Conservation (phyloP, 2,888 invertebrate species). For the Stenolophus ochropezus region DNA sequence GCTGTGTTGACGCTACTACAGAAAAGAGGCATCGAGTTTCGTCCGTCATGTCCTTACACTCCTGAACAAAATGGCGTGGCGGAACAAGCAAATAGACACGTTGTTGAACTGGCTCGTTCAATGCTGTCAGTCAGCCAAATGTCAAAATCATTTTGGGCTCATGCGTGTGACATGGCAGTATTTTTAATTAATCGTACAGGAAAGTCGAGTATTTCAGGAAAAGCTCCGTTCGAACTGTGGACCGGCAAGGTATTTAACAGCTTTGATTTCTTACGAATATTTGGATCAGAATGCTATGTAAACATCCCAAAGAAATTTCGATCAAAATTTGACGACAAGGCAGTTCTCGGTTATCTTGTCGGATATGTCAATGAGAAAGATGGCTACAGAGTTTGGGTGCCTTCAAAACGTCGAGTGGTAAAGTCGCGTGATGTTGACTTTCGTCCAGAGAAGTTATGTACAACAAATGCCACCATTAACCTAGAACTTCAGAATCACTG, state of each 20-base stretch:
- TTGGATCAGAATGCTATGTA: constrained; percentile 53
- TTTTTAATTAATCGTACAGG: constrained; percentile 62
- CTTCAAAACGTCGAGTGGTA: constrained; percentile 53
- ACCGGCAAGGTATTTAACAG: constrained; percentile 58
- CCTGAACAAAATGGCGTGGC: constrained; percentile 62
- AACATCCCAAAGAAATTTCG: constrained; percentile 61
- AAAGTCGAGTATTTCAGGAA: constrained; percentile 61
- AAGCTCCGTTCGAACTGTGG: constrained; percentile 61
- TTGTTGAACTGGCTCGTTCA: constrained; percentile 49
- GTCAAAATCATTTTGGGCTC: constrained; percentile 57
- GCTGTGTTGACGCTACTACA: background rate
- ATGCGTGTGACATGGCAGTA: constrained; percentile 40
- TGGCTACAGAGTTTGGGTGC: constrained; percentile 59
- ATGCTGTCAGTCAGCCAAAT: constrained; percentile 59
- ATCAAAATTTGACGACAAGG: constrained; percentile 67
- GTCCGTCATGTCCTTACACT: constrained; percentile 31
- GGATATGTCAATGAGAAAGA: constrained; percentile 67
- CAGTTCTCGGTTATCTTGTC: constrained; percentile 63
- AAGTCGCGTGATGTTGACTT: constrained; percentile 58
- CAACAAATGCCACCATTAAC: constrained; percentile 34
- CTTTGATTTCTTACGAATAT: constrained; percentile 59
- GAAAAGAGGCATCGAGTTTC: constrained; percentile 16
- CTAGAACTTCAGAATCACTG: background rate
- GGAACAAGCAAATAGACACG: constrained; percentile 49
- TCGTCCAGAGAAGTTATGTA: constrained; percentile 56